A percentile compares a stretch with the other conserved stretches of the same genome.
These are phyloP conservation scores for Pterois miles DNA, from an alignment of 2,797 vertebrate species.

Conservation along the genomic window DNA sequence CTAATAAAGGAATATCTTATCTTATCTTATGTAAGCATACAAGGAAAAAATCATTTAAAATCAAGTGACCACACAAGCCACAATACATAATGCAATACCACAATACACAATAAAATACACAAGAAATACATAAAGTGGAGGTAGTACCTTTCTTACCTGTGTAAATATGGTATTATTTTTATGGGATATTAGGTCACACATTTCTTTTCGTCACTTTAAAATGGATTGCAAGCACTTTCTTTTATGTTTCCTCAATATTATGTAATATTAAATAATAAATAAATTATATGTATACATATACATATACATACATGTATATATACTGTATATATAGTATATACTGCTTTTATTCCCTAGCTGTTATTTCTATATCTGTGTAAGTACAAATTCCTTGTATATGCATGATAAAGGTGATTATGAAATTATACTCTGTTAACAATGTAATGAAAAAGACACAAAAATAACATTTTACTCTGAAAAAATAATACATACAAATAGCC, in stretches of 20 bases:
- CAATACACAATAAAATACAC: too few species aligned
- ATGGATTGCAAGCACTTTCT: background rate
- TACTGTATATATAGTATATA: too few species aligned
- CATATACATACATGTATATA: too few species aligned
- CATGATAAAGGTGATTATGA: too few species aligned
- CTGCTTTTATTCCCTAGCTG: background rate
- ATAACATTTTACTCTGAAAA: constrained; percentile 27
- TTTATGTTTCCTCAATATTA: background rate
- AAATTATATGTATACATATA: too few species aligned
- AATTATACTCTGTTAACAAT: background rate
- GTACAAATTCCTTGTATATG: background rate
- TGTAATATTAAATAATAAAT: too few species aligned
- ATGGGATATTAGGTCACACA: background rate
- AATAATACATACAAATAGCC: constrained; percentile 1
- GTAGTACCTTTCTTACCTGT: background rate
- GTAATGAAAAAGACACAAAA: background rate
- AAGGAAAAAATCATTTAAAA: too few species aligned
- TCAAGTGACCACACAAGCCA: too few species aligned
- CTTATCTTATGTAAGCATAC: too few species aligned
- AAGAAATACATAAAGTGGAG: too few species aligned
- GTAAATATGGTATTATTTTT: background rate
- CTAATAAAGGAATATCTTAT: too few species aligned
- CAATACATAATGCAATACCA: too few species aligned
- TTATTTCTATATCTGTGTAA: background rate
- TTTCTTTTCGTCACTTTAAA: background rate